These are phyloP conservation scores for Anoplius nigerrimus DNA, from an alignment of 2,888 invertebrate genomes.

Conservation along the genomic window DNA sequence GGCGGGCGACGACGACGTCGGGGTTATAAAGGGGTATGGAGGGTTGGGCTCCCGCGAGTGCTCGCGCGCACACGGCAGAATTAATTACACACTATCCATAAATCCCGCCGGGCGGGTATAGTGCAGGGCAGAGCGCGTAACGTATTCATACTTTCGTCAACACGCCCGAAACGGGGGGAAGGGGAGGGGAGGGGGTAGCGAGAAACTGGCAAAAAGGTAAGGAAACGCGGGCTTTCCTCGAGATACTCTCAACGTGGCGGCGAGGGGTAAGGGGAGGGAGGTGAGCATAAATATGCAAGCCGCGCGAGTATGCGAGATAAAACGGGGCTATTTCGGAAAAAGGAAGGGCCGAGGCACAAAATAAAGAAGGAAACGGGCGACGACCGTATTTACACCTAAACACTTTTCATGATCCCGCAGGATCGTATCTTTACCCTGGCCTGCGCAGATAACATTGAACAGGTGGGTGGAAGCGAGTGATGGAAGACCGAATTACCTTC, in stretches of 20 bases:
- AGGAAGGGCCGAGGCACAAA: too few relatives aligned
- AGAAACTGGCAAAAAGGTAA: background rate
- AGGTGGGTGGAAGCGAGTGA: background rate
- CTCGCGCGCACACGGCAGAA: conserved; percentile 31
- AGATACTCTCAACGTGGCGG: too few relatives aligned
- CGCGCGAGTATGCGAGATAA: background rate
- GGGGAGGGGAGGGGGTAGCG: background rate
- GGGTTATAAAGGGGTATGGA: background rate
- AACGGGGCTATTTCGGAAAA: background rate
- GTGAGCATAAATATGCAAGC: background rate
- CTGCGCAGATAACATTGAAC: background rate
- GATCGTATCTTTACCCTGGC: background rate
- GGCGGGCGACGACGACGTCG: too few relatives aligned
- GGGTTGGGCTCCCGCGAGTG: too few relatives aligned
- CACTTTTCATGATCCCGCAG: conserved; percentile 4
- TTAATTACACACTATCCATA: conserved; percentile 50
- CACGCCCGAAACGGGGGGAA: background rate
- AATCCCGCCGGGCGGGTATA: conserved; percentile 24
- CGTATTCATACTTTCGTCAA: conserved; percentile 4
- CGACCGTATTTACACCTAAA: background rate
- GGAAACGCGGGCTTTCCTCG: conserved; percentile 4
- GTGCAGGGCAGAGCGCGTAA: background rate
- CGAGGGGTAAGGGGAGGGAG: background rate
- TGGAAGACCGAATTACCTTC: conserved; percentile 1
- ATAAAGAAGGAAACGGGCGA: background rate